Base-by-base conservation (phyloP, 2,113 vertebrate genomes). In the Excalfactoria chinensis region DNA sequence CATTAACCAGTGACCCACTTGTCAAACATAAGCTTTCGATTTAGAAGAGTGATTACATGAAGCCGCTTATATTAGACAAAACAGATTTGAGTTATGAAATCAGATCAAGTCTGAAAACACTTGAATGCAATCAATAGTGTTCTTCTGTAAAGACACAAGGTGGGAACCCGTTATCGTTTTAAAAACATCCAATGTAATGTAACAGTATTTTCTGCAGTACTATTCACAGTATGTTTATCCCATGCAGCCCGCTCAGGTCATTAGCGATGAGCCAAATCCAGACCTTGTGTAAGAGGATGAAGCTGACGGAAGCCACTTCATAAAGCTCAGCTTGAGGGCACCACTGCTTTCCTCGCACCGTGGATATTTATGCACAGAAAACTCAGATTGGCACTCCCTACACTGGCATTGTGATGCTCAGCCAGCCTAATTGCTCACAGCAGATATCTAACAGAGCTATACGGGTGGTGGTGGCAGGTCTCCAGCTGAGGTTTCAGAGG, bases 1-100 rank as follows among this genome's bases (percentile, higher is more conserved):
- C 91, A 96, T 96, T 95, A 95, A 96, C 84, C 85, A 89, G 59
- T 93, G 96, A 89, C 95, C 96, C 89, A 96, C 82, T 93, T 96
- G 94, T 95, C 95, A 96, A 96, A 95, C 93, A 69, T 94, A 95
- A 93, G 94, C 94, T 77, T 74, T 86, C 90, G 95, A 95, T 94
- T 95, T 94, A 94, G 74, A 85, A 91, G 89, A 89, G 89, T 53
- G 94, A 96, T 96, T 95, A 96, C 48, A 71, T 0, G 82, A 93
- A 96, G 93, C 84, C 53, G 95, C 87, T 96, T 96, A 85, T 17
- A 76, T 79, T 74, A 74, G 87, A 83, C 63, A 83, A 73, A 88
- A 92, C 75, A 14, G 46, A 79, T 48, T 53, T 56, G 11, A 35
- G 72, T 80, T 91, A 46, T 68, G 89, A 95, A 93, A 93, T 86